phyloP scores from a whole-genome alignment of 2,888 invertebrate species.

The Ennomos fuscantarius region DNA sequence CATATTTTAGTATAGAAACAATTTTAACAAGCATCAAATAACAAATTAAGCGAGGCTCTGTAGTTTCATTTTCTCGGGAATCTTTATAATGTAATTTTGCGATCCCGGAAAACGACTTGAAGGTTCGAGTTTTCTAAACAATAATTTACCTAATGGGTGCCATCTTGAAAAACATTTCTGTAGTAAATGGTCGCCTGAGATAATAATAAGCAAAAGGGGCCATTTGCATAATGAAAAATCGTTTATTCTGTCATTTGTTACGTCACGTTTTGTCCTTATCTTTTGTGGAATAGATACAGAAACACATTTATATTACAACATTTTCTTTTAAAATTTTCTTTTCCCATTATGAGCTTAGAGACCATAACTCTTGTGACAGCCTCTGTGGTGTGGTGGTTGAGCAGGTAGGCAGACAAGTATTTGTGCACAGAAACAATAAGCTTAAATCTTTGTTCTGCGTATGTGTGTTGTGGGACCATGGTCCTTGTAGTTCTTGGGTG shows the following conservation, averaged over 20 bases:
- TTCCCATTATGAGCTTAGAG: conserved; percentile 1
- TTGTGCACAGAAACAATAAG: too few relatives aligned
- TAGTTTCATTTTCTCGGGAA: background rate
- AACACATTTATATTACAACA: too few relatives aligned
- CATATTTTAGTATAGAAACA: background rate
- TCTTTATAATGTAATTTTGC: conserved; percentile 1
- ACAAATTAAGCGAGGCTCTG: conserved; percentile 1
- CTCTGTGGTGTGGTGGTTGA: too few relatives aligned
- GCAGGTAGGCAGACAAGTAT: too few relatives aligned
- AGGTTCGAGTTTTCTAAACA: conserved; percentile 18
- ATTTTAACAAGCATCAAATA: conserved; percentile 9
- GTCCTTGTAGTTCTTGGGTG: too few relatives aligned
- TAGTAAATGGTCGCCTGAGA: conserved; percentile 48
- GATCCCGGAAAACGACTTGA: background rate
- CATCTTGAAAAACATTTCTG: conserved; percentile 45
- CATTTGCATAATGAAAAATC: conserved; percentile 43
- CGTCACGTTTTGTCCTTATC: conserved; percentile 23
- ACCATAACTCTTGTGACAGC: too few relatives aligned
- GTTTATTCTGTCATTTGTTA: conserved; percentile 34
- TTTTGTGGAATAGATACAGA: conserved; percentile 10
- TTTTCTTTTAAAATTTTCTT: conserved; percentile 14
- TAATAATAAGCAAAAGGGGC: conserved; percentile 41
- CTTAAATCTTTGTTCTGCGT: too few relatives aligned
- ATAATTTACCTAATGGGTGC: conserved; percentile 48
- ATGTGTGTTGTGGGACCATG: too few relatives aligned